Evolutionary conservation across 2,888 invertebrate species (phyloP).

Genomic region (Leptinotarsa rubiginosa): DNA sequence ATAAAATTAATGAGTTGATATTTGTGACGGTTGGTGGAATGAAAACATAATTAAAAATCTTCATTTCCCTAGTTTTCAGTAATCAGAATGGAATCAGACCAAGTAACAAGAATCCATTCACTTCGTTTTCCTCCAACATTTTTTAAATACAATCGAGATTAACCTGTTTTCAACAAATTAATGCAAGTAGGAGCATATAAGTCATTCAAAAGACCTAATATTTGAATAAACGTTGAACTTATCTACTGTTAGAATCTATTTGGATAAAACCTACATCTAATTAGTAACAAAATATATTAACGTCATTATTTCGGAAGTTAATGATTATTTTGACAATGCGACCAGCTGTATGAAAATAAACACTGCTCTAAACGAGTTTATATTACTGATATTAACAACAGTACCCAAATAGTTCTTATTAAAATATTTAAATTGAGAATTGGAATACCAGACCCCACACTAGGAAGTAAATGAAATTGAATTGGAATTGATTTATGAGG

Average conservation of each 20-base stretch:
- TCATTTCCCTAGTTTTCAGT: no score
- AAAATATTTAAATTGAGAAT: constrained; percentile 25
- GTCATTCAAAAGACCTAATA: constrained; percentile 41
- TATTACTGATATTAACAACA: not conserved
- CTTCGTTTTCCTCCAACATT: not conserved
- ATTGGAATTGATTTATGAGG: constrained; percentile 7
- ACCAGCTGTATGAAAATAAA: constrained; percentile 37
- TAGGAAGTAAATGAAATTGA: not conserved
- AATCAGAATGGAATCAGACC: no score
- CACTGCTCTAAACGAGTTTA: not conserved
- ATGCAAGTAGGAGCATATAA: constrained; percentile 27
- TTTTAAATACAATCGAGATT: no score
- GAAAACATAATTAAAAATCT: no score
- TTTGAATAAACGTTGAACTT: constrained; percentile 44
- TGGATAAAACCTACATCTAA: constrained; percentile 45
- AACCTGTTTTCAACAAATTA: constrained; percentile 26
- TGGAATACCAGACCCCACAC: constrained; percentile 20
- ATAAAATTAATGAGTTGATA: no score
- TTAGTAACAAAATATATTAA: constrained; percentile 51
- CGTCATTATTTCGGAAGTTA: constrained; percentile 49
- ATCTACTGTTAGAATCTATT: constrained; percentile 45
- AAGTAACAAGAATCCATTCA: no score
- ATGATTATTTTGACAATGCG: constrained; percentile 45
- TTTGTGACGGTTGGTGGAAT: no score
- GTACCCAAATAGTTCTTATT: constrained; percentile 15